Evolutionary conservation across 2,113 vertebrate species (phyloP).

Genomic region (Callithrix jacchus): DNA sequence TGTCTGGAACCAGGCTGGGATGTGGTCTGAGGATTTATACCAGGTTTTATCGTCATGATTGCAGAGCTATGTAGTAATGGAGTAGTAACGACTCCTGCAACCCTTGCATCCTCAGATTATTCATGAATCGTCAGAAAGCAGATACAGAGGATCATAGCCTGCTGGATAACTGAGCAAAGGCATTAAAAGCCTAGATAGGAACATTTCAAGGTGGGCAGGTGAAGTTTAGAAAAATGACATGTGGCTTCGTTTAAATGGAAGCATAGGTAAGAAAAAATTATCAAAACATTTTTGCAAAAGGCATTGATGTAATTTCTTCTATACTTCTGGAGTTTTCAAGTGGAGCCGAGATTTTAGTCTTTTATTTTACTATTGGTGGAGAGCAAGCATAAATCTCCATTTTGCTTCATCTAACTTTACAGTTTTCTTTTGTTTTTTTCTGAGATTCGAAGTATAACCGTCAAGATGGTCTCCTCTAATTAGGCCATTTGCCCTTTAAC

Average conservation of each 20-base stretch:
- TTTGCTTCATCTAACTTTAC: neutral
- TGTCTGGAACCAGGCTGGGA: conserved; percentile 1
- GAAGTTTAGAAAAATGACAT: neutral
- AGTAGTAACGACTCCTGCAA: neutral
- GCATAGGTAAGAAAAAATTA: neutral
- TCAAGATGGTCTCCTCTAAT: neutral
- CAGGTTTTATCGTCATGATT: conserved; percentile 45
- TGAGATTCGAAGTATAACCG: neutral
- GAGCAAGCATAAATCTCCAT: neutral
- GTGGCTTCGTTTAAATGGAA: neutral
- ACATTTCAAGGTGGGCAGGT: neutral
- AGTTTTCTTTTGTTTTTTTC: too few relatives aligned
- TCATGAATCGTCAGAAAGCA: neutral
- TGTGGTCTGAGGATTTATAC: neutral
- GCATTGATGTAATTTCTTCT: neutral
- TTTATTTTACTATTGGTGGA: neutral
- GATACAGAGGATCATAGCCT: neutral
- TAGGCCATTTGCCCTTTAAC: neutral
- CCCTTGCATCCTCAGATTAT: neutral
- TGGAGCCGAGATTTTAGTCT: neutral
- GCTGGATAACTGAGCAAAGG: neutral
- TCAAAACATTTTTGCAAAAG: neutral
- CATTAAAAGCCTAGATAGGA: neutral
- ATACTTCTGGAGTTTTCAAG: neutral
- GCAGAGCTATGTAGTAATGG: conserved; percentile 5